These are phyloP conservation scores for Salmo trutta DNA, from an alignment of 2,797 vertebrate genomes.

Conservation along the genomic window DNA sequence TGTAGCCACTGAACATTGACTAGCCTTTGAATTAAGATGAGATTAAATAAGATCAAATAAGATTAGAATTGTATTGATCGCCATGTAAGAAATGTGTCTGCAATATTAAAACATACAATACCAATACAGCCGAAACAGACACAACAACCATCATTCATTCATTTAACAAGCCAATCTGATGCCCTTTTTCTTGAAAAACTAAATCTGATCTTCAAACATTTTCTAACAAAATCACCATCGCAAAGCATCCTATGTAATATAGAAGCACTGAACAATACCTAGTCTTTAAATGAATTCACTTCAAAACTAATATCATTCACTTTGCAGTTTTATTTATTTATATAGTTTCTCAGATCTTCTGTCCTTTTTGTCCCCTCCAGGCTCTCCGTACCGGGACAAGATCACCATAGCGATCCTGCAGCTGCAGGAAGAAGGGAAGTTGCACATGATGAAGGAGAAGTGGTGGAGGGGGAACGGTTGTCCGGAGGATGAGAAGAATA, in stretches of 20 bases:
- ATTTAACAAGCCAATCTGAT: too few relatives aligned
- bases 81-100: background rate
- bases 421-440: constrained; percentile 95
- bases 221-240: background rate
- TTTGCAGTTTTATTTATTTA: background rate
- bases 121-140: too few relatives aligned
- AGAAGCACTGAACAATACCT: background rate
- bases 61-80: background rate
- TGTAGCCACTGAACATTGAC: too few relatives aligned
- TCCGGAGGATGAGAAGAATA: constrained; percentile 92
- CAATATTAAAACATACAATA: background rate
- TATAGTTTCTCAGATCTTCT: background rate
- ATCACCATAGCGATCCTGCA: constrained; percentile 98
- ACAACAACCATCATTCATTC: too few relatives aligned
- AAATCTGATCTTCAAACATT: too few relatives aligned
- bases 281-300: background rate
- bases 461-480: constrained; percentile 94
- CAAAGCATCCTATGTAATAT: background rate
- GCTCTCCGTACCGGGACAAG: constrained; percentile 96
- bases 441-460: constrained; percentile 85
- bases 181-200: too few relatives aligned
- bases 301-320: background rate
- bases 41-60: background rate
- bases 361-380: constrained; percentile 63
- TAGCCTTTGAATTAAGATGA: too few relatives aligned